Evolutionary conservation across 2,113 vertebrate genomes (phyloP).

Genomic region (Beaufortia kweichowensis): DNA sequence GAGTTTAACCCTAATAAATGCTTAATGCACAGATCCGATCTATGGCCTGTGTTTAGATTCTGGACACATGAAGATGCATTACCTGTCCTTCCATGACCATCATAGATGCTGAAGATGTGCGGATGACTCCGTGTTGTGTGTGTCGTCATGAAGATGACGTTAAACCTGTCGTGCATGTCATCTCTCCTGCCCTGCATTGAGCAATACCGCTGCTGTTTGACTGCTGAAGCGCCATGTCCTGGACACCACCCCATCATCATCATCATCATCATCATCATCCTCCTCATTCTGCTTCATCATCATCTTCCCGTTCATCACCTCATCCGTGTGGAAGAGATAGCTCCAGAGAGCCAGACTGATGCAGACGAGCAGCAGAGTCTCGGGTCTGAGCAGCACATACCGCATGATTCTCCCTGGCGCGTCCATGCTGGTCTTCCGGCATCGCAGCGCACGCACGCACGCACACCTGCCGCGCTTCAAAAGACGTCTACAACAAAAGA

Average conservation of each 20-base stretch:
- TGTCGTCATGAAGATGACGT: slow-evolving; percentile 89
- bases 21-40: no score
- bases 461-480: no score
- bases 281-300: slow-evolving; percentile 97
- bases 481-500: no score
- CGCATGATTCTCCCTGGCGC: slow-evolving; percentile 98
- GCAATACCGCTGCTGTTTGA: slow-evolving; percentile 91
- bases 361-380: slow-evolving; percentile 95
- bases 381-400: slow-evolving; percentile 97
- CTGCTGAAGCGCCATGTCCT: slow-evolving; percentile 97
- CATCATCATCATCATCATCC: slow-evolving; percentile 89
- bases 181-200: slow-evolving; percentile 97
- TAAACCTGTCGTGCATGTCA: slow-evolving; percentile 97
- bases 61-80: no score
- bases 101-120: slow-evolving; percentile 95
- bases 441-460: no score
- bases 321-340: slow-evolving; percentile 99
- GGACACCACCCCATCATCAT: slow-evolving; percentile 92
- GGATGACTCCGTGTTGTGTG: slow-evolving; percentile 93
- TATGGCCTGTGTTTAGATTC: no score
- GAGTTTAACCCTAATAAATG: no score
- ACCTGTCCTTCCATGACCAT: slow-evolving; percentile 98
- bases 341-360: slow-evolving; percentile 98
- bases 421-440: slow-evolving; percentile 75
- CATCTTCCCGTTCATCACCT: slow-evolving; percentile 98